Base-by-base conservation (phyloP, 2,113 vertebrate species). In the Willisornis vidua region DNA sequence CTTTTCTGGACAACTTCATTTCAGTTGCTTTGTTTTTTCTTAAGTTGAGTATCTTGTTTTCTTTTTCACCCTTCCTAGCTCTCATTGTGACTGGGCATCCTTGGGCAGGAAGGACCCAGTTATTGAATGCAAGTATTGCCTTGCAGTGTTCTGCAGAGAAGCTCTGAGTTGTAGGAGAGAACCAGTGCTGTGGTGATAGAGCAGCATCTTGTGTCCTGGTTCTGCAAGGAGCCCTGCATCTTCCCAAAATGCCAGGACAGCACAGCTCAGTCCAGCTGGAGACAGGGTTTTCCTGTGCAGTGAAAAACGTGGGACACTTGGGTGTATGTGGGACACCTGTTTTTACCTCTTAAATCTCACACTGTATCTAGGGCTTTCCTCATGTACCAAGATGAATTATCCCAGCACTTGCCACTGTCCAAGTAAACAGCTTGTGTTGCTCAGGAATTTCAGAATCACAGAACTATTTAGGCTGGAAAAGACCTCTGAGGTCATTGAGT, bases 121-220 rank as follows among this genome's bases (percentile, higher is more conserved):
- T 35, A 49, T 9, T 62, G 41, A 80, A 73, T 11, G n/a, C 35
- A 29, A 29, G 26, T 23, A 7, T 57, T 59, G 16, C 33, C 22
- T 68, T 70, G 83, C 28, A 73, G 24, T 29, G 35, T 57, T 66
- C 41, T 54, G 39, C 58, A 52, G 72, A 66, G 51, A 45, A 35
- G 9, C 49, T 76, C 33, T 29, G 10, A 73, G 46, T 1, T 67
- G 48, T 33, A 20, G 58, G 62, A 39, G 3, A 37, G 52, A 71
- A 37, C 5, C 18, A 2, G 3, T 26, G 35, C 46, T 54, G 46
- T 33, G 24, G 12, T 48, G 31, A 25, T 20, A 18, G 78, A 48
- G 72, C n/a, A n/a, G 33, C 14, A 3, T 1, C 0, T 41, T 6
- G 0, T 72, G 41, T 33, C 41, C 26, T 23, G 33, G n/a, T n/a